phyloP scores from a whole-genome alignment of 2,888 invertebrate genomes.

The Sesia bembeciformis region DNA sequence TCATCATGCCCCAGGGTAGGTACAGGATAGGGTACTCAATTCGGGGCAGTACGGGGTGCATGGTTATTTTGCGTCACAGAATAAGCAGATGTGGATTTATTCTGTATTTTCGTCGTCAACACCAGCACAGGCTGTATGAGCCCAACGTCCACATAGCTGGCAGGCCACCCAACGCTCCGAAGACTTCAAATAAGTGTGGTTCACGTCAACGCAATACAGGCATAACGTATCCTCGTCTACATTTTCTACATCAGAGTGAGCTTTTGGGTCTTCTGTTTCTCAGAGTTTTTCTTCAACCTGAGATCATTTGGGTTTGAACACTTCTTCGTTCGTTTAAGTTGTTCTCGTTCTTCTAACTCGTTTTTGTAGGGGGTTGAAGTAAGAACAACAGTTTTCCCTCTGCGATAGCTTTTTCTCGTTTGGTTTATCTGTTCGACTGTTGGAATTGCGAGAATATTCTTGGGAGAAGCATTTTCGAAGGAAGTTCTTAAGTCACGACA shows the following conservation, averaged over 20 bases:
- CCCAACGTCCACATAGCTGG: slow-evolving; percentile 8
- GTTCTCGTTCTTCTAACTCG: slow-evolving; percentile 11
- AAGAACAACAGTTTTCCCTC: slow-evolving; percentile 15
- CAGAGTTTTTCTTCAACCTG: not conserved
- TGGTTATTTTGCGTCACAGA: slow-evolving; percentile 7
- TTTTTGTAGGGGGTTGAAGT: slow-evolving; percentile 16
- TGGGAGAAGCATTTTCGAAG: slow-evolving; percentile 9
- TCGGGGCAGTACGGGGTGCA: no score
- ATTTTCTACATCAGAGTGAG: no score
- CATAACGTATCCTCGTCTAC: slow-evolving; percentile 1
- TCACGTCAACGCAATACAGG: slow-evolving; percentile 4
- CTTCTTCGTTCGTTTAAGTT: no score
- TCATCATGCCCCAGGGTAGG: slow-evolving; percentile 23
- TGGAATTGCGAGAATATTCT: slow-evolving; percentile 10
- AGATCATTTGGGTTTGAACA: not conserved
- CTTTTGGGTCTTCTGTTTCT: not conserved
- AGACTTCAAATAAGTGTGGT: no score
- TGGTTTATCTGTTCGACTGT: slow-evolving; percentile 9
- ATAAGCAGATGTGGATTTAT: no score
- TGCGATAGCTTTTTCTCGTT: slow-evolving; percentile 12
- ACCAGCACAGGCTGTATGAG: no score
- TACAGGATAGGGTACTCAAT: not conserved
- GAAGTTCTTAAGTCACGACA: slow-evolving; percentile 6
- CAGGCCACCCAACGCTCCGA: slow-evolving; percentile 6
- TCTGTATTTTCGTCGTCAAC: no score